These are phyloP conservation scores for Drosophila atroscutellata DNA, from an alignment of 2,888 invertebrate species.

Conservation along the genomic window DNA sequence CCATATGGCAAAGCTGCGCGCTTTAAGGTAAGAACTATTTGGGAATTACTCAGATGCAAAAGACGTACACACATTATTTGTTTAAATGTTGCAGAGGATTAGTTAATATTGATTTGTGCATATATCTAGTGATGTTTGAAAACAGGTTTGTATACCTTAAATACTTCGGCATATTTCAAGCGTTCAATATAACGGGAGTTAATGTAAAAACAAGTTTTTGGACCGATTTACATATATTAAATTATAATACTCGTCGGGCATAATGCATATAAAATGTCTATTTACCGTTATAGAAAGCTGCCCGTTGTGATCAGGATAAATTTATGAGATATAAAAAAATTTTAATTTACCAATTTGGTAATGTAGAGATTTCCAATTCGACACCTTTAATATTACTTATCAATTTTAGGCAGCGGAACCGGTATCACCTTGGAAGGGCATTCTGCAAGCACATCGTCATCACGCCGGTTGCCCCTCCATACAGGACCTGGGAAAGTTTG, in stretches of 20 bases:
- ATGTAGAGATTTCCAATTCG: background rate
- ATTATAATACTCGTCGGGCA: background rate
- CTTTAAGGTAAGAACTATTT: conserved; percentile 71
- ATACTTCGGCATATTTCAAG: background rate
- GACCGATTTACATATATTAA: background rate
- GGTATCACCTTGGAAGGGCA: conserved; percentile 75
- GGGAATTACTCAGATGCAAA: background rate
- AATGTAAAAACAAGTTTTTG: background rate
- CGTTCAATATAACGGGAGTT: background rate
- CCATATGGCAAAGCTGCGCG: conserved; percentile 82
- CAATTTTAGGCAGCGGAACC: conserved; percentile 71
- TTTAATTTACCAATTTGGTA: background rate
- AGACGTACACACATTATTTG: too few species aligned
- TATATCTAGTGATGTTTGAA: background rate
- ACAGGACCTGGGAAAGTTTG: conserved; percentile 66
- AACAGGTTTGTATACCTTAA: background rate
- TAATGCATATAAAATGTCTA: background rate
- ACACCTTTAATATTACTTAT: background rate
- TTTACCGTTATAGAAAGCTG: background rate
- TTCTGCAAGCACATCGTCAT: conserved; percentile 70
- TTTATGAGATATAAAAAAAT: background rate
- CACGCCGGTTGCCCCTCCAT: conserved; percentile 82
- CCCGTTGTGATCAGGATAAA: background rate
- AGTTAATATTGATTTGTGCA: background rate
- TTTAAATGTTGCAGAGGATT: background rate